A percentile compares a stretch with the other conserved stretches of the same genome.
Conservation (phyloP, 37 sponge, comb jelly and placozoan genomes). For the Agelas oroides region DNA sequence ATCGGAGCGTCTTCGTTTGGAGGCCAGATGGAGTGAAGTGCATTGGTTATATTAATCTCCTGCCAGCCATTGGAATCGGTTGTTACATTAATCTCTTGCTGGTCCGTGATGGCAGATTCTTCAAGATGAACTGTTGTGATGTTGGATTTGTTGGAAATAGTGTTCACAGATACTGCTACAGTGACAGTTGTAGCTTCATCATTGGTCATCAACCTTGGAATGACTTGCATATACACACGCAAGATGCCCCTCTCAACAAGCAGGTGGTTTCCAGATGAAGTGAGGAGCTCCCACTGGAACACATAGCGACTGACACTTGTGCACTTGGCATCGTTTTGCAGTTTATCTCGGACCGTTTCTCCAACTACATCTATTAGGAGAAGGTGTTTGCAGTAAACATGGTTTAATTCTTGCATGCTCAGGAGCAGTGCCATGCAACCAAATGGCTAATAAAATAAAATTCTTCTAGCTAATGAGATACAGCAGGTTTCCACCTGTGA, state of each 20-base stretch:
- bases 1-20: not conserved
- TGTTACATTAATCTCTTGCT: not conserved
- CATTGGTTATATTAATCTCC: conserved; percentile 38
- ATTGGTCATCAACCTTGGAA: not conserved
- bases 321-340: not conserved
- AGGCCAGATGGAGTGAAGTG: conserved; percentile 2
- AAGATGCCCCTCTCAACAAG: not conserved
- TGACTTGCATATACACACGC: conserved; percentile 14
- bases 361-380: not conserved
- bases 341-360: not conserved
- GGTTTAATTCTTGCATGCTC: too few species aligned
- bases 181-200: not conserved
- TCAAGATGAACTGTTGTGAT: not conserved
- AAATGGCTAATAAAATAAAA: too few species aligned
- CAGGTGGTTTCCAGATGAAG: not conserved
- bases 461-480: too few species aligned
- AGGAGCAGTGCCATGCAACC: too few species aligned
- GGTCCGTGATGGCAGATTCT: not conserved
- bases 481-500: too few species aligned
- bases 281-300: not conserved
- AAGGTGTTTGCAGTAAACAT: not conserved
- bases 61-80: conserved; percentile 13
- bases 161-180: not conserved
- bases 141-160: not conserved
- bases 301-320: not conserved